phyloP scores from a whole-genome alignment of 2,797 vertebrate genomes.

The Acanthis flammea region DNA sequence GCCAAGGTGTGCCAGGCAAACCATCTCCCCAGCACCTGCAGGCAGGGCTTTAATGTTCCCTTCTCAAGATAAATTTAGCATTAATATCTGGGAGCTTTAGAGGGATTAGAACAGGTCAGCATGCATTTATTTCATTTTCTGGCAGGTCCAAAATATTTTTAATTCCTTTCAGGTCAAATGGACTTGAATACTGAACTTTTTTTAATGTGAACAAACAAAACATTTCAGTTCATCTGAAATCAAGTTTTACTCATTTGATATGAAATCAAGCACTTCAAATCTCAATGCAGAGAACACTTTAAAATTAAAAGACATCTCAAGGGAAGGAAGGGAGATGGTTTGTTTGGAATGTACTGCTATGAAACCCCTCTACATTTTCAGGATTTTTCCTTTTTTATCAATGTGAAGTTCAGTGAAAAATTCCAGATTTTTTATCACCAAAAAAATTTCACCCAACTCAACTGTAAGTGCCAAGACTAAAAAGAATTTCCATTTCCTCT shows the following conservation, averaged over 20 bases:
- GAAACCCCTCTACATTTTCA: not conserved
- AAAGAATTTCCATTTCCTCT: not conserved
- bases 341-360: not conserved
- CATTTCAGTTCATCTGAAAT: not conserved
- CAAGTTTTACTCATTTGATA: not conserved
- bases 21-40: not conserved
- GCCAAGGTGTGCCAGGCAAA: not conserved
- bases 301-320: not conserved
- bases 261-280: not conserved
- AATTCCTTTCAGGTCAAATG: conserved; percentile 24
- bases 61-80: conserved; percentile 24
- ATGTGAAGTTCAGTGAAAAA: not conserved
- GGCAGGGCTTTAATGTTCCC: not conserved
- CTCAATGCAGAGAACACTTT: not conserved
- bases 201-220: not conserved
- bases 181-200: not conserved
- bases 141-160: not conserved
- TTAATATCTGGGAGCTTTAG: conserved; percentile 36
- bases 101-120: conserved; percentile 17
- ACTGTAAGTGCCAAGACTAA: not conserved
- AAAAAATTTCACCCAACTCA: not conserved
- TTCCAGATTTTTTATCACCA: not conserved
- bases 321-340: not conserved
- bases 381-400: not conserved
- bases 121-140: conserved; percentile 1